A percentile compares a stretch with the other conserved stretches of the same genome.
These are phyloP conservation scores for Aepyceros melampus DNA, from an alignment of 2,113 vertebrate genomes.

Conservation along the genomic window DNA sequence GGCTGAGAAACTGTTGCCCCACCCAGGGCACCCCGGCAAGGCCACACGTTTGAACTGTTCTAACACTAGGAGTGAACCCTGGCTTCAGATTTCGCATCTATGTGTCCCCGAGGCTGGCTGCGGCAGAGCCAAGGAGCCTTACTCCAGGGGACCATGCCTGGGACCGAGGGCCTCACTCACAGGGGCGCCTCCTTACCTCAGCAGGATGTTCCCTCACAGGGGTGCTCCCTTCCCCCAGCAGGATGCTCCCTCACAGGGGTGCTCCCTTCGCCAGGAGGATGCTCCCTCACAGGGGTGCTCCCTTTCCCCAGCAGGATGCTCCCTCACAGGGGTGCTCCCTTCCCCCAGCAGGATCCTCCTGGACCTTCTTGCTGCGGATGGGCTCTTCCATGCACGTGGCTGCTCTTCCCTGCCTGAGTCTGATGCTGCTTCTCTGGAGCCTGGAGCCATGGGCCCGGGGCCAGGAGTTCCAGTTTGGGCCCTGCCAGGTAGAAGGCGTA, in stretches of 20 bases:
- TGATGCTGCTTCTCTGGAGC: conserved; percentile 46
- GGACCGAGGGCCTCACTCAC: not conserved
- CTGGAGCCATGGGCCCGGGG: not conserved
- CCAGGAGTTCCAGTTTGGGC: conserved; percentile 43
- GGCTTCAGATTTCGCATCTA: not conserved
- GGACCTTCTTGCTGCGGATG: not conserved
- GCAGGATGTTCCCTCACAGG: not conserved
- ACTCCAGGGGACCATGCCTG: rapidly evolving
- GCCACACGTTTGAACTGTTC: not conserved
- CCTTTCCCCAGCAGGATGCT: no score
- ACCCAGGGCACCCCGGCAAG: not conserved
- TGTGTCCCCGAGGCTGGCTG: not conserved
- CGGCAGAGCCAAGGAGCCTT: not conserved
- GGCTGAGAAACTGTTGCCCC: not conserved
- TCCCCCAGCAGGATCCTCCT: not conserved
- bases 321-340: not conserved
- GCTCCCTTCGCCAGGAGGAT: not conserved
- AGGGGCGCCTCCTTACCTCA: not conserved
- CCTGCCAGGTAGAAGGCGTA: conserved; percentile 23
- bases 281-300: no score
- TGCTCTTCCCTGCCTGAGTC: not conserved
- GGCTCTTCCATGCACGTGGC: no score
- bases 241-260: not conserved
- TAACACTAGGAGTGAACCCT: not conserved
- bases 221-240: not conserved